These are phyloP conservation scores for Drosophila imparisetae DNA, from an alignment of 2,888 invertebrate species.

Conservation along the genomic window DNA sequence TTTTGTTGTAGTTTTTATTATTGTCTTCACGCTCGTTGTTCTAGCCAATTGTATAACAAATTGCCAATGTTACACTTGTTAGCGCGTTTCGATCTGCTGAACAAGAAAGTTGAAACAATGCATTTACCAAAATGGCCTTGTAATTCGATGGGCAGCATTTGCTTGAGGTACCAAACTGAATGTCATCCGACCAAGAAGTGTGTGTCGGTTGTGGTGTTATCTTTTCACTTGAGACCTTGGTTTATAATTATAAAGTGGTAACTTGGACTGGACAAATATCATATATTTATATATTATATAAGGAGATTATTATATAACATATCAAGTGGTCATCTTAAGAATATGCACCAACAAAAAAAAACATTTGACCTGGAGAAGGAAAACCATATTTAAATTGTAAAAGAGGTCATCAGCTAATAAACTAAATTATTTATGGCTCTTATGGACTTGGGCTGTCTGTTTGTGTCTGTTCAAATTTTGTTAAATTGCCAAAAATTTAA, in stretches of 20 bases:
- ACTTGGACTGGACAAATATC: not conserved
- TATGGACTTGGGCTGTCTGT: not conserved
- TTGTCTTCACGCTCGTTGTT: constrained; percentile 56
- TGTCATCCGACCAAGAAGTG: not conserved
- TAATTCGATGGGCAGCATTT: constrained; percentile 13
- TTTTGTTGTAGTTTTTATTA: constrained; percentile 20
- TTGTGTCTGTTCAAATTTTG: not conserved
- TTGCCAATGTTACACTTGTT: constrained; percentile 78
- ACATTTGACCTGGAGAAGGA: not conserved
- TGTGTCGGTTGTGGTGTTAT: not conserved
- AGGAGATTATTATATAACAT: not conserved
- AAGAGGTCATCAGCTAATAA: not conserved
- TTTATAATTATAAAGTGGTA: not conserved
- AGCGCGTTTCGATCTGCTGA: constrained; percentile 70
- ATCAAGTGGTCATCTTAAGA: not conserved
- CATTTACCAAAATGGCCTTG: constrained; percentile 35
- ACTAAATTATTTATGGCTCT: not conserved
- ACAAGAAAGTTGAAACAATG: constrained; percentile 50
- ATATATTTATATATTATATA: not conserved
- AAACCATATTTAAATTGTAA: not conserved
- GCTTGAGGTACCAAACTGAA: not conserved
- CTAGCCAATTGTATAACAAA: constrained; percentile 70
- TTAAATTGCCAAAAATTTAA: not conserved
- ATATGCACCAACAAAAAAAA: not conserved
- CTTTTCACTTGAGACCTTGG: not conserved